Conservation (phyloP, 2,888 invertebrate genomes). For the Zele albiditarsus region DNA sequence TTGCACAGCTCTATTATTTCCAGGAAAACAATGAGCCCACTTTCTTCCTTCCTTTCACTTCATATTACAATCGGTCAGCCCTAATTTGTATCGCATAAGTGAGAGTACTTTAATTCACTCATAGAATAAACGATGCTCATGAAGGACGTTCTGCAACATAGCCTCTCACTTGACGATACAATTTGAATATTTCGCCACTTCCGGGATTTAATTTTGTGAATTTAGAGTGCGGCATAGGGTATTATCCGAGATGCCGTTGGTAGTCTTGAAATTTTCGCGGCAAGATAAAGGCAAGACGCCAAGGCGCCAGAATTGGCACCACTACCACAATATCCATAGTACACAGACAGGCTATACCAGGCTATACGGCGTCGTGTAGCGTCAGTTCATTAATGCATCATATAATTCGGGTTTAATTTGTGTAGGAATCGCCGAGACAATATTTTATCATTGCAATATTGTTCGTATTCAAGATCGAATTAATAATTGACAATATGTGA, state of each 20-base stretch:
- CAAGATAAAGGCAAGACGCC: conserved; percentile 47
- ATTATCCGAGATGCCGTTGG: conserved; percentile 43
- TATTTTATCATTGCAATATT: neutral
- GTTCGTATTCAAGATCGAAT: neutral
- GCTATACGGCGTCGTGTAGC: neutral
- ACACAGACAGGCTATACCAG: neutral
- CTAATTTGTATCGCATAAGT: neutral
- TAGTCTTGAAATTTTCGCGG: conserved; percentile 49
- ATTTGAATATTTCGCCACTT: neutral
- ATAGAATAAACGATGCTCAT: no score
- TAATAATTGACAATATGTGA: conserved; percentile 15
- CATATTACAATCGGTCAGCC: neutral
- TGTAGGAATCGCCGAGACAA: neutral
- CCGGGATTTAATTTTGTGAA: neutral
- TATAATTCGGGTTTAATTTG: neutral
- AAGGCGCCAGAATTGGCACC: conserved; percentile 27
- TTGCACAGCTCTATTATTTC: neutral
- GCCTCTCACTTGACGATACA: neutral
- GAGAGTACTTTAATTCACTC: conserved; percentile 12
- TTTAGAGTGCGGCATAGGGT: neutral
- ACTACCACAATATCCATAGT: neutral
- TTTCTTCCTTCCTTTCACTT: neutral
- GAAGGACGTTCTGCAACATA: no score
- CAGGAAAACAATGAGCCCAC: neutral
- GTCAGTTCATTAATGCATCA: conserved; percentile 3